These are phyloP conservation scores for Leucoptera coffeella DNA, from an alignment of 2,888 invertebrate species.

Conservation along the genomic window DNA sequence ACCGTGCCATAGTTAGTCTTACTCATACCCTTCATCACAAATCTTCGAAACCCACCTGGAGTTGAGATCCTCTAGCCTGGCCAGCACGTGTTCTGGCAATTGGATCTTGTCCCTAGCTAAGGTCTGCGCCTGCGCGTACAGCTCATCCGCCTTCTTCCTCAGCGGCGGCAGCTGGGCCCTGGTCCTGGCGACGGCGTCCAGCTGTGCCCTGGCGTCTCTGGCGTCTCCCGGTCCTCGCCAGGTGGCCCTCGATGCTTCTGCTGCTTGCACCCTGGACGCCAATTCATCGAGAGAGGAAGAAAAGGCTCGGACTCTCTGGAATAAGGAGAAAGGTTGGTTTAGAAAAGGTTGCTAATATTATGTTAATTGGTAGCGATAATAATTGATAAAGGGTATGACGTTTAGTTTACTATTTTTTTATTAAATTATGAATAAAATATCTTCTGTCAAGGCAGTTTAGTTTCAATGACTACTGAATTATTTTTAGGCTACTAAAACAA, in stretches of 20 bases:
- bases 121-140: slow-evolving; percentile 29
- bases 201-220: slow-evolving; percentile 75
- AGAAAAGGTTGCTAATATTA: no score
- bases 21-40: no score
- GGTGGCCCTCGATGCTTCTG: slow-evolving; percentile 73
- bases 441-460: no score
- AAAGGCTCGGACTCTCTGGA: slow-evolving; percentile 86
- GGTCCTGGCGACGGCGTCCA: slow-evolving; percentile 76
- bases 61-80: slow-evolving; percentile 75
- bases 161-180: slow-evolving; percentile 38
- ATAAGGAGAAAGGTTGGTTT: no score
- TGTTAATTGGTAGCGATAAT: no score
- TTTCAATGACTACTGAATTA: no score
- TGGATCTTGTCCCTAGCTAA: slow-evolving; percentile 36
- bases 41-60: no score
- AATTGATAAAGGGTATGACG: no score
- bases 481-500: no score
- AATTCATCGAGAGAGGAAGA: slow-evolving; percentile 86
- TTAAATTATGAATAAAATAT: no score
- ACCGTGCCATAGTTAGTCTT: no score
- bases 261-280: slow-evolving; percentile 72
- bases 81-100: slow-evolving; percentile 42
- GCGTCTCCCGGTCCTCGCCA: slow-evolving; percentile 79
- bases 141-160: slow-evolving; percentile 31
- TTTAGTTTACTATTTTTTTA: no score